Evolutionary conservation across 2,797 vertebrate species (phyloP), one percentile per base, ranked within the genome.

Genomic region (Amblyopsis hoosieri): DNA sequence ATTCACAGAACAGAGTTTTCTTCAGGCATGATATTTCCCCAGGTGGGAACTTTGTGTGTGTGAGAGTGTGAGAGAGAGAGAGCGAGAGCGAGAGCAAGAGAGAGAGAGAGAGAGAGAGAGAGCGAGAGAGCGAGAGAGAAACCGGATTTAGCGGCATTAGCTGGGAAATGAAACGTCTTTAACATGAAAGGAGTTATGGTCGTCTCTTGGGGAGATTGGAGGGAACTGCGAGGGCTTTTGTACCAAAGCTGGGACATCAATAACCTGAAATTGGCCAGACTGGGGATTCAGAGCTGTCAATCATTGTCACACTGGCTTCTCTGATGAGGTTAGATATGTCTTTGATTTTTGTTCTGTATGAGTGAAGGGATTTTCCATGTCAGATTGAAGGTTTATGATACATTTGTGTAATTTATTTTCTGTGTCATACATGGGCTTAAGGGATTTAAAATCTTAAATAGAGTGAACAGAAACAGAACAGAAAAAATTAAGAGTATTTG

Each of bases 71-170:
- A 2, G 19, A 17, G 19, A 19, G 19, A 19, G 2, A 19, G 19
- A 19, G 19, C 2, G 19, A 19, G 19, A 19, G 19, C 1, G 19
- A 19, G 17, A 37, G 3, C n/a, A n/a, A 67, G 62, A 37, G 67
- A 66, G 29, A 37, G 2, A 23, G 19, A 23, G 19, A 23, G 19
- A 23, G 19, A 23, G 19, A 23, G 19, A 23, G 19, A 23, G 19
- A 23, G 19, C 2, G 19, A 23, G 19, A 23, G 19, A 23, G 19
- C 7, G 3, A 67, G 62, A 37, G 67, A 64, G 29, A 37, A 72
- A 71, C 66, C 68, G 61, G 78, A 85, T 82, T 85, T 76, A 78
- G 63, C 74, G 57, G 68, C 87, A 89, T 87, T 86, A 87, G 81
- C 73, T 48, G 33, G 67, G 45, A 84, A 88, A 90, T 84, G 81